Percentiles rank a stretch among this genome's conserved stretches.
phyloP scores from a whole-genome alignment of 1,140 invertebrate species.

The Nephila pilipes region DNA sequence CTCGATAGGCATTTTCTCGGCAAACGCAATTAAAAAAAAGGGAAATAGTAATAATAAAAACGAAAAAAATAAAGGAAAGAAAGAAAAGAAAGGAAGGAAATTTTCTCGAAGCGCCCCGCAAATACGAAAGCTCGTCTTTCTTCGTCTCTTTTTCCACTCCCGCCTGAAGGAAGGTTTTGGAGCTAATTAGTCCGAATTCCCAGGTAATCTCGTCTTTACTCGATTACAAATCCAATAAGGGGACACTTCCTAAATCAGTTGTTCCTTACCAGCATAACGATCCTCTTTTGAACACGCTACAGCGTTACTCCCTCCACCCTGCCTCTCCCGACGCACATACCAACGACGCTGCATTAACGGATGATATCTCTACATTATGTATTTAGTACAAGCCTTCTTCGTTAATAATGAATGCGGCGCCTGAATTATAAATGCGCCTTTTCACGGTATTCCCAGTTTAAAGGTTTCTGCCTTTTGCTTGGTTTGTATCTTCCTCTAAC shows the following conservation, averaged over 20 bases:
- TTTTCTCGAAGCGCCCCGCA: conserved; percentile 17
- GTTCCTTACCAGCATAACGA: conserved; percentile 74
- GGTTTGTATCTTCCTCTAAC: conserved; percentile 44
- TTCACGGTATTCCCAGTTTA: conserved; percentile 76
- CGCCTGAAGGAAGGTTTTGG: conserved; percentile 69
- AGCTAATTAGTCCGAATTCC: conserved; percentile 76
- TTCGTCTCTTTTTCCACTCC: conserved; percentile 56
- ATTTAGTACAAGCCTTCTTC: conserved; percentile 77
- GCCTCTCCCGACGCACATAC: conserved; percentile 28
- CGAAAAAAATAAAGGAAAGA: background rate
- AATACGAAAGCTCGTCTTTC: conserved; percentile 44
- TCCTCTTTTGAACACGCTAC: conserved; percentile 58
- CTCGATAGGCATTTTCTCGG: conserved; percentile 65
- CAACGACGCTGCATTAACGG: conserved; percentile 67
- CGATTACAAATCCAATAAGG: conserved; percentile 77
- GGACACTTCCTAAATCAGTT: conserved; percentile 77
- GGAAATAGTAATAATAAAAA: conserved; percentile 15
- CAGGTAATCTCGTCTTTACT: conserved; percentile 76
- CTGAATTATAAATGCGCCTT: conserved; percentile 77
- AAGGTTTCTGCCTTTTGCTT: conserved; percentile 75
- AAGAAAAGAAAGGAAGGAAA: background rate
- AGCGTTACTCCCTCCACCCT: conserved; percentile 53
- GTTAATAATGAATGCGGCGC: conserved; percentile 75
- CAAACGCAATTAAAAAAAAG: conserved; percentile 70
- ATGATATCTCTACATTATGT: conserved; percentile 77